These are phyloP conservation scores for Myxocyprinus asiaticus DNA, from an alignment of 2,113 vertebrate genomes.

Conservation along the genomic window DNA sequence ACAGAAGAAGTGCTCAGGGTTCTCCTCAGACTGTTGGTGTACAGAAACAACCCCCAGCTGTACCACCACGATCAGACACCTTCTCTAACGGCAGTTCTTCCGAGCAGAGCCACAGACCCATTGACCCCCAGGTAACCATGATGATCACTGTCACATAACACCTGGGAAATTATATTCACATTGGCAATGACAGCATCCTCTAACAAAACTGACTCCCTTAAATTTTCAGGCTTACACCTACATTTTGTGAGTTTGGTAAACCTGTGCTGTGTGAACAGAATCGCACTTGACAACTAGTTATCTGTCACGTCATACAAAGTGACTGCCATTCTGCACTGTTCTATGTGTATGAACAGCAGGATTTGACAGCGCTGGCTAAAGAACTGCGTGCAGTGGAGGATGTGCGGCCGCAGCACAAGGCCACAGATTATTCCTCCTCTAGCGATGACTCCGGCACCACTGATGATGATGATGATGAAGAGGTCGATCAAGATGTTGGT, in stretches of 20 bases:
- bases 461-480: constrained; percentile 95
- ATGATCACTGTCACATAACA: background rate
- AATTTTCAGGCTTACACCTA: background rate
- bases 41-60: constrained; percentile 88
- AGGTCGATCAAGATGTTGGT: constrained; percentile 91
- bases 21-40: constrained; percentile 91
- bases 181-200: too few species aligned
- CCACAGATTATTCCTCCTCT: constrained; percentile 96
- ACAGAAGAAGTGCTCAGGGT: constrained; percentile 93
- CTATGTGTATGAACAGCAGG: constrained; percentile 66
- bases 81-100: constrained; percentile 91
- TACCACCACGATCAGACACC: constrained; percentile 90
- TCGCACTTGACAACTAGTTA: too few species aligned
- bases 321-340: too few species aligned
- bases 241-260: background rate
- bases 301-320: too few species aligned
- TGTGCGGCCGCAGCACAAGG: constrained; percentile 91
- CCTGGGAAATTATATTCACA: background rate
- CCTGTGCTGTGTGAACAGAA: background rate
- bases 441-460: constrained; percentile 97
- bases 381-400: constrained; percentile 95
- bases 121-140: constrained; percentile 89
- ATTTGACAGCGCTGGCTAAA: constrained; percentile 93
- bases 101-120: constrained; percentile 85
- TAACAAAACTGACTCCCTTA: too few species aligned